These are phyloP conservation scores for Congeria kusceri DNA, from an alignment of 2,888 invertebrate species.

Conservation along the genomic window DNA sequence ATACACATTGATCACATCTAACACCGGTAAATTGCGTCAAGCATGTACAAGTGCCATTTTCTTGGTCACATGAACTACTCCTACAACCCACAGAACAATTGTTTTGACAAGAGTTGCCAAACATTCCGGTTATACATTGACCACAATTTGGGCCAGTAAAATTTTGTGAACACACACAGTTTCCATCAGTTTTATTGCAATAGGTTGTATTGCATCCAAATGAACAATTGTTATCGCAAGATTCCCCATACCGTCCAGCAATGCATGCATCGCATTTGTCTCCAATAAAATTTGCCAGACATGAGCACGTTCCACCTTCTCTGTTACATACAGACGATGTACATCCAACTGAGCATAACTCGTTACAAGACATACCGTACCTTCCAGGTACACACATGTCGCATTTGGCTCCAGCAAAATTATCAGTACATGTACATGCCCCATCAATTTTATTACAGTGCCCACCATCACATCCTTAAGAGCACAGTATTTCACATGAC, in stretches of 20 bases:
- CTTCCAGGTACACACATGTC: no score
- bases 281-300: no score
- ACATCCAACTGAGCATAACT: neutral
- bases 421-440: no score
- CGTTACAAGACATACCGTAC: neutral
- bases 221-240: neutral
- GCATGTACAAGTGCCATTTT: no score
- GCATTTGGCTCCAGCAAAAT: no score
- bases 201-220: neutral
- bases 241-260: neutral
- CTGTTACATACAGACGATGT: neutral
- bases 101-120: neutral
- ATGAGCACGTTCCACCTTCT: neutral
- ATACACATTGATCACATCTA: neutral
- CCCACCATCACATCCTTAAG: no score
- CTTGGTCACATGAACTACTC: neutral
- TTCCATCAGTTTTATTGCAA: neutral
- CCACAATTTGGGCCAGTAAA: no score
- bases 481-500: no score
- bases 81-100: neutral
- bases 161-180: neutral
- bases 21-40: no score
- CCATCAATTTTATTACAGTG: no score
- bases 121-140: neutral
- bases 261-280: neutral